A percentile compares a stretch with the other conserved stretches of the same genome.
phyloP scores from a whole-genome alignment of 2,113 vertebrate genomes.

The Zosterops borbonicus region DNA sequence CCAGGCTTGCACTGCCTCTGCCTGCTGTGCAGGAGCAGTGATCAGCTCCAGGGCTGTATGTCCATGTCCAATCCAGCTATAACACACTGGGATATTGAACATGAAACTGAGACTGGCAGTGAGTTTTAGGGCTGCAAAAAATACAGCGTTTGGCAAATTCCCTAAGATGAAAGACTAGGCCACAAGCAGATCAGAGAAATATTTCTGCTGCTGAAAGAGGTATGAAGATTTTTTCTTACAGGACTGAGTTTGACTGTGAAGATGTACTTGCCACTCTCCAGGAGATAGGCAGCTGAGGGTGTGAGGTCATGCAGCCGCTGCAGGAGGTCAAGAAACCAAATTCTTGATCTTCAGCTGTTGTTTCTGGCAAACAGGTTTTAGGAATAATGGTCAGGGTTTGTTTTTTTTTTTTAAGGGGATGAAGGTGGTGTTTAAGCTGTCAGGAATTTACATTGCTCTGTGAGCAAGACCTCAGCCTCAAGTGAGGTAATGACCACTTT shows the following conservation, averaged over 20 bases:
- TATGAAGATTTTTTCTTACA: neutral
- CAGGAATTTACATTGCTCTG: neutral
- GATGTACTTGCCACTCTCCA: neutral
- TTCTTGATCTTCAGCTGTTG: neutral
- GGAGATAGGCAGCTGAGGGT: neutral
- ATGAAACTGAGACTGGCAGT: neutral
- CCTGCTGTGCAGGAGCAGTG: neutral
- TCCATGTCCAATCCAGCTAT: neutral
- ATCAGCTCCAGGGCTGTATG: neutral
- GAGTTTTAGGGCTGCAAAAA: neutral
- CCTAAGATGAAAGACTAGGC: neutral
- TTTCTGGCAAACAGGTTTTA: neutral
- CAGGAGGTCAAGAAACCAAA: neutral
- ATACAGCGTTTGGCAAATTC: neutral
- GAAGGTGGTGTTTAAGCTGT: neutral
- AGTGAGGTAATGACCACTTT: neutral
- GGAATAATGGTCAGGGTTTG: neutral
- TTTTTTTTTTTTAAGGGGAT: neutral
- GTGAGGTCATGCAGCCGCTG: neutral
- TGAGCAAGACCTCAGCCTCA: neutral
- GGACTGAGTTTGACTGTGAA: neutral
- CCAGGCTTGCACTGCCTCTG: neutral
- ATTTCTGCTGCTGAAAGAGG: neutral
- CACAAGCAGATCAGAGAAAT: neutral
- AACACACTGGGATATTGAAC: neutral